Base-by-base conservation (phyloP, 2,113 vertebrate species). In the Zosterops borbonicus region DNA sequence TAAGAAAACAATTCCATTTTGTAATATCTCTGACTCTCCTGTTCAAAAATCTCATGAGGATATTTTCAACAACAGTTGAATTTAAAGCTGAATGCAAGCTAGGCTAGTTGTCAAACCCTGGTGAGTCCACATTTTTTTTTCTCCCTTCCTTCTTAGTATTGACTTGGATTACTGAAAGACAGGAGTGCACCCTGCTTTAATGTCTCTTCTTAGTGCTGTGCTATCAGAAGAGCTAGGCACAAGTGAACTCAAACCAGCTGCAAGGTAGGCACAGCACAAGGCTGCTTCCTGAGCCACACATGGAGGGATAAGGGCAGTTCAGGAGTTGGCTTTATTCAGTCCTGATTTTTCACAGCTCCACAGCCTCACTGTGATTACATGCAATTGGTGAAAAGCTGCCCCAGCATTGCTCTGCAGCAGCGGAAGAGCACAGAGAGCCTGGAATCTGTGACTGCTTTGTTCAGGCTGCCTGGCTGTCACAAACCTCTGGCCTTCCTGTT, bases 31-130 rank as follows among this genome's bases (percentile, higher is more conserved):
- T 46, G 60, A 49, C 37, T 84, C 76, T 68, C 12, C 31, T 75
- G 65, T 60, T 91, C 77, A 74, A 94, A 94, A 82, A 44, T 84
- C 91, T 87, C 83, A 55, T 23, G 81, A 91, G 77, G 33, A 63
- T 78, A 42, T 75, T 89, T 88, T 91, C 53, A 84, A 82, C 65
- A 49, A 84, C n/a, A 58, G 86, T 7, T 79, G 77, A 92, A 91
- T 87, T 87, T 63, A 87, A 89, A 84, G 25, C 20, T 52, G 41
- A 67, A 39, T 55, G 27, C 35, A 86, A 2, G 31, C n/a, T 44
- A n/a, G 49, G 35, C 83, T 90, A 69, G 55, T 63, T 87, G 52
- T 71, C 35, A 86, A 85, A 90, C 53, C 37, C 37, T 83, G 60
- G 37, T 27, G 22, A 73, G 28, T 39, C 27, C 29, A 21, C 3